Conservation (phyloP, 2,888 invertebrate species). For the Cephus sareptanus region DNA sequence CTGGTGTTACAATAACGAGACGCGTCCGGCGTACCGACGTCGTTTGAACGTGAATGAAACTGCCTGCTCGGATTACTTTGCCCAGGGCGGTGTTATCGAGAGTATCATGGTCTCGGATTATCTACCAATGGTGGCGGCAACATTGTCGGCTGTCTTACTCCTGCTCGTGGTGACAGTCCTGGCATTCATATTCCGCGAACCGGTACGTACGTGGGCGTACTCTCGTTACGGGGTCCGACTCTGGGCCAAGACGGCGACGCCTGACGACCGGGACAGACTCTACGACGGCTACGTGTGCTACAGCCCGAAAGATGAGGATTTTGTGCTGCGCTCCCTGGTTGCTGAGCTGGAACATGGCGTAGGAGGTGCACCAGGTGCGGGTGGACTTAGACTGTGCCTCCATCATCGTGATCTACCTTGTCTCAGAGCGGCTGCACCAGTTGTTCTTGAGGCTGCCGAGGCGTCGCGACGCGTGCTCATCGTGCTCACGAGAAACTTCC, state of each 20-base stretch:
- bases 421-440: slow-evolving; percentile 78
- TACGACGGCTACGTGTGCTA: slow-evolving; percentile 95
- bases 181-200: slow-evolving; percentile 86
- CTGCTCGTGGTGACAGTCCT: slow-evolving; percentile 81
- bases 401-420: slow-evolving; percentile 87
- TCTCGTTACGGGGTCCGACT: slow-evolving; percentile 87
- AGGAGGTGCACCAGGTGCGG: slow-evolving; percentile 44
- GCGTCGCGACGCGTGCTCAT: slow-evolving; percentile 88
- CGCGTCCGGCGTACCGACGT: slow-evolving; percentile 79
- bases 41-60: slow-evolving; percentile 87
- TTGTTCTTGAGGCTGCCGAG: slow-evolving; percentile 88
- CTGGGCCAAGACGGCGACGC: slow-evolving; percentile 76
- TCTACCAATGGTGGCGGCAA: slow-evolving; percentile 84
- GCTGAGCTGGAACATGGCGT: slow-evolving; percentile 86
- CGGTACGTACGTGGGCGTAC: slow-evolving; percentile 88
- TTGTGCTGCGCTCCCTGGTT: slow-evolving; percentile 86
- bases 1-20: slow-evolving; percentile 83
- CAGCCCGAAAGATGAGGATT: slow-evolving; percentile 91
- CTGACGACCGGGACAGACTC: slow-evolving; percentile 85
- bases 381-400: slow-evolving; percentile 85
- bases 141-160: slow-evolving; percentile 81
- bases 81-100: slow-evolving; percentile 85
- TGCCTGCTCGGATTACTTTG: slow-evolving; percentile 87
- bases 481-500: slow-evolving; percentile 87
- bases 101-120: slow-evolving; percentile 86